phyloP scores from a whole-genome alignment of 2,888 invertebrate genomes.

The Noctua comes region DNA sequence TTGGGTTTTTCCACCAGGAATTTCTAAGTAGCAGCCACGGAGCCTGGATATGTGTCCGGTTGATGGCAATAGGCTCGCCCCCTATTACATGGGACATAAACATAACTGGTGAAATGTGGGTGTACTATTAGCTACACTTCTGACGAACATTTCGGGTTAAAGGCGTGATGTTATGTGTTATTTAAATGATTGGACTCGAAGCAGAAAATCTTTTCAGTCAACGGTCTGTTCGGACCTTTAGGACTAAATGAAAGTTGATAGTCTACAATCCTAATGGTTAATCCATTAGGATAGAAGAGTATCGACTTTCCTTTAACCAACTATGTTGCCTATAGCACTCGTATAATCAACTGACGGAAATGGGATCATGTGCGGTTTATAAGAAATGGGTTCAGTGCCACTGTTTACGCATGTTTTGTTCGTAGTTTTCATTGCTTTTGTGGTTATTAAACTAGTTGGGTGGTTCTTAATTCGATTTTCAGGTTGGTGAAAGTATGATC shows the following conservation, averaged over 20 bases:
- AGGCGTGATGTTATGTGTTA: no score
- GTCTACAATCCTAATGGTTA: conserved; percentile 44
- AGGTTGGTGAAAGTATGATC: conserved; percentile 30
- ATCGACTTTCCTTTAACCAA: conserved; percentile 56
- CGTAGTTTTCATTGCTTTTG: conserved; percentile 39
- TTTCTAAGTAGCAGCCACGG: no score
- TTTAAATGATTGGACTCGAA: conserved; percentile 5
- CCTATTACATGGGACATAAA: no score
- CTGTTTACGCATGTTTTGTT: conserved; percentile 49
- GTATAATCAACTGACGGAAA: conserved; percentile 58
- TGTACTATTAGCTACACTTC: no score
- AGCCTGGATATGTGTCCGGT: no score
- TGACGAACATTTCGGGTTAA: no score
- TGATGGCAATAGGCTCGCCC: no score
- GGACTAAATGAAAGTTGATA: conserved; percentile 54
- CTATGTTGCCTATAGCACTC: conserved; percentile 41
- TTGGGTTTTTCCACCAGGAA: no score
- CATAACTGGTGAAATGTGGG: no score
- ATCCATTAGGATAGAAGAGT: conserved; percentile 51
- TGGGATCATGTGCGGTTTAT: conserved; percentile 51
- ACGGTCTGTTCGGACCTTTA: conserved; percentile 30
- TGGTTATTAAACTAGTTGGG: conserved; percentile 38
- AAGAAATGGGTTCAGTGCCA: conserved; percentile 48
- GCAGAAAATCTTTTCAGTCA: neutral
- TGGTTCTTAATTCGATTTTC: conserved; percentile 41